Percentiles rank a stretch among this genome's conserved stretches.
These are phyloP conservation scores for Ciconia stormi DNA, from an alignment of 2,113 vertebrate genomes.

Conservation along the genomic window DNA sequence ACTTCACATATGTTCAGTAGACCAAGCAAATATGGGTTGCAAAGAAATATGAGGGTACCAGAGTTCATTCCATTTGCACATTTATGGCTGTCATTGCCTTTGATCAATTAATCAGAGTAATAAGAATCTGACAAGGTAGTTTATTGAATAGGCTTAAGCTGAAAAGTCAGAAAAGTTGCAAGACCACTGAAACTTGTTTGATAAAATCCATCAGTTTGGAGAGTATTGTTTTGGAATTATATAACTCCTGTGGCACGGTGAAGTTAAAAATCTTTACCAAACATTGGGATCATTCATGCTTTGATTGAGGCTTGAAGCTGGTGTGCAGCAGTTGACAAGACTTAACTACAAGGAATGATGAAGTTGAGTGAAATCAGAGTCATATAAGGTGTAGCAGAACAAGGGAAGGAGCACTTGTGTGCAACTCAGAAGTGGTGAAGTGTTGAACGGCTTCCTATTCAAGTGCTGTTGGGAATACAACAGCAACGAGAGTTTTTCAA, in stretches of 20 bases:
- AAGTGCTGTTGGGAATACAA: background rate
- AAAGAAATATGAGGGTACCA: conserved; percentile 11
- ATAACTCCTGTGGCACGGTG: background rate
- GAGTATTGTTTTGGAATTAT: background rate
- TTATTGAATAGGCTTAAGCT: conserved; percentile 34
- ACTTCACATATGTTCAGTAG: conserved; percentile 26
- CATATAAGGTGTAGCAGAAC: background rate
- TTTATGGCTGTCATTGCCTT: conserved; percentile 47
- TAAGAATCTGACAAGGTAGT: conserved; percentile 35
- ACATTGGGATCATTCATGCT: background rate
- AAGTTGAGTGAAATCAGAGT: background rate
- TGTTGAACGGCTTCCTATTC: background rate
- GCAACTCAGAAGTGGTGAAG: background rate
- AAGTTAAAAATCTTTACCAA: conserved; percentile 1
- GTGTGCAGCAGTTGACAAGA: background rate
- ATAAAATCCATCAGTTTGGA: conserved; percentile 20
- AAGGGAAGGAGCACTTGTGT: background rate
- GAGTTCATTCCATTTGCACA: conserved; percentile 17
- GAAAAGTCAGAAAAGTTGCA: conserved; percentile 15
- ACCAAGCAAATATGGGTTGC: conserved; percentile 7
- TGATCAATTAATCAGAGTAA: conserved; percentile 49
- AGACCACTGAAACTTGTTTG: background rate
- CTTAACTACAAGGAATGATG: background rate
- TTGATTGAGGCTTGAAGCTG: background rate
- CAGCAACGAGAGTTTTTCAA: background rate